These are phyloP conservation scores for Hirtodrosophila alboralis DNA, from an alignment of 2,888 invertebrate genomes.

Conservation along the genomic window DNA sequence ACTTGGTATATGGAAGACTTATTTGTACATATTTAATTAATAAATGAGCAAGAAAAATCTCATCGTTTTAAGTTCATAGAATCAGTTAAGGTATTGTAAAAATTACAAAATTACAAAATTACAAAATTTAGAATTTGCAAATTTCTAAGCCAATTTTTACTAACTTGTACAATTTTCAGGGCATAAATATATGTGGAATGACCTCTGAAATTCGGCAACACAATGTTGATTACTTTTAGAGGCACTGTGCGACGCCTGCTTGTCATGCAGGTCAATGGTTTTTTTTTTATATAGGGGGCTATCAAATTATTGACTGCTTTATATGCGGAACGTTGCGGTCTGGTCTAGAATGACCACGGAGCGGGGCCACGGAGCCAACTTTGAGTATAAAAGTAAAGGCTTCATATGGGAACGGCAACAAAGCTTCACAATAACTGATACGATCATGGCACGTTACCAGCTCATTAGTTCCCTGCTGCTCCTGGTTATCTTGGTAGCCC, in stretches of 20 bases:
- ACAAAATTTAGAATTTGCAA: too few relatives aligned
- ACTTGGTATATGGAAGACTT: too few relatives aligned
- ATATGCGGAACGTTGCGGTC: constrained; percentile 57
- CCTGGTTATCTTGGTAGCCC: constrained; percentile 51
- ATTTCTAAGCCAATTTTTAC: too few relatives aligned
- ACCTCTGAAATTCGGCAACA: too few relatives aligned
- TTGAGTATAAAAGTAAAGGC: constrained; percentile 64
- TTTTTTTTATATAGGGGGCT: constrained; percentile 29
- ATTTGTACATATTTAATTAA: too few relatives aligned
- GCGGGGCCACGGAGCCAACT: constrained; percentile 35
- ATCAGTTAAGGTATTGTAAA: too few relatives aligned
- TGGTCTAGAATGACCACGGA: constrained; percentile 54
- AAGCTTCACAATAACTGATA: constrained; percentile 44
- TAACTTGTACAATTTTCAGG: too few relatives aligned
- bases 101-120: too few relatives aligned
- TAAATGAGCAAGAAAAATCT: too few relatives aligned
- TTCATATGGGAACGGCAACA: constrained; percentile 57
- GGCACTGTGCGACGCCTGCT: constrained; percentile 66
- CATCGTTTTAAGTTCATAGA: too few relatives aligned
- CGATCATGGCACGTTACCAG: constrained; percentile 65
- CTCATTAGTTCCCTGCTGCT: constrained; percentile 46
- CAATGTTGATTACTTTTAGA: constrained; percentile 14
- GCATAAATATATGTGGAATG: too few relatives aligned
- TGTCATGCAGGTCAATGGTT: constrained; percentile 68
- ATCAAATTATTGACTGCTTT: constrained; percentile 66